These are phyloP conservation scores for Drosophila merina DNA, from an alignment of 2,888 invertebrate genomes.

Conservation along the genomic window DNA sequence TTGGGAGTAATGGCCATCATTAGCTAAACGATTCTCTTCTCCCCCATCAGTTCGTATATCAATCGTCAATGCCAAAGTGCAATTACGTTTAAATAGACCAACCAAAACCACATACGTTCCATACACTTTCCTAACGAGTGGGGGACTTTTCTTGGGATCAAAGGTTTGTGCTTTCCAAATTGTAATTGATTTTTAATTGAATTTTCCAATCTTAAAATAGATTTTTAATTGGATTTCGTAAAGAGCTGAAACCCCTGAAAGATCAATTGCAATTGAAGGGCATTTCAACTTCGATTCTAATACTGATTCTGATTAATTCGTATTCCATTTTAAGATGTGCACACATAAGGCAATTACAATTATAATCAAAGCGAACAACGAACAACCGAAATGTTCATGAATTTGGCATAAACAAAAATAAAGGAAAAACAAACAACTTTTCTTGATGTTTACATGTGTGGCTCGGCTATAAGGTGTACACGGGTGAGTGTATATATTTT, in stretches of 20 bases:
- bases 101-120: conserved; percentile 12
- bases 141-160: no score
- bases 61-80: conserved; percentile 34
- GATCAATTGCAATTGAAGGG: conserved; percentile 24
- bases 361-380: conserved; percentile 44
- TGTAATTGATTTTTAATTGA: background rate
- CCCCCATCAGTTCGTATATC: conserved; percentile 24
- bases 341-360: conserved; percentile 50
- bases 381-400: conserved; percentile 56
- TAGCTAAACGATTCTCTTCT: conserved; percentile 5
- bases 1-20: background rate
- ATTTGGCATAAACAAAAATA: conserved; percentile 71
- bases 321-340: conserved; percentile 28
- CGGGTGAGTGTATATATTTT: background rate
- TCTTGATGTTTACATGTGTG: conserved; percentile 17
- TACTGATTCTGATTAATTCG: conserved; percentile 9
- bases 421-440: conserved; percentile 64
- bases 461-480: background rate
- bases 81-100: conserved; percentile 31
- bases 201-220: background rate
- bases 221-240: background rate
- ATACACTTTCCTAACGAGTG: conserved; percentile 10
- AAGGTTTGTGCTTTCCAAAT: no score
- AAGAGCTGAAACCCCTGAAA: conserved; percentile 1
- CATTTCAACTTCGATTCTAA: conserved; percentile 25